phyloP scores from a whole-genome alignment of 2,113 vertebrate genomes.

The Dromiciops gliroides region DNA sequence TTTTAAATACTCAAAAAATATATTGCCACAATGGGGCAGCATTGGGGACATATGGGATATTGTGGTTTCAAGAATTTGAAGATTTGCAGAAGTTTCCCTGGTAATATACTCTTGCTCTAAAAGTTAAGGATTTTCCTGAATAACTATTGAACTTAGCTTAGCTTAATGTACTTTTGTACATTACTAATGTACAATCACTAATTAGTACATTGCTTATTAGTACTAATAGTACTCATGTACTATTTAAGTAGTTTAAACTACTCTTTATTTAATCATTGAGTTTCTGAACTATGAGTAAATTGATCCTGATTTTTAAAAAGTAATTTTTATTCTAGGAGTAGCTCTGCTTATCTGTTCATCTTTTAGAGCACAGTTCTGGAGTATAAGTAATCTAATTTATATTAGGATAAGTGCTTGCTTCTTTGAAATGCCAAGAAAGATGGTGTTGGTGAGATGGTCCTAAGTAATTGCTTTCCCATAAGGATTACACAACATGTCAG shows the following conservation, averaged over 20 bases:
- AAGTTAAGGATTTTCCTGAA: conserved; percentile 43
- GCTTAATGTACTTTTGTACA: too few species aligned
- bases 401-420: not conserved
- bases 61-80: conserved; percentile 38
- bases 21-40: conserved; percentile 31
- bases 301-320: not conserved
- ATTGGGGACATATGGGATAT: conserved; percentile 38
- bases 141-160: conserved; percentile 28
- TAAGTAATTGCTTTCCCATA: not conserved
- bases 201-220: too few species aligned
- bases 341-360: conserved; percentile 24
- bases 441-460: conserved; percentile 32
- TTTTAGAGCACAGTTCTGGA: conserved; percentile 42
- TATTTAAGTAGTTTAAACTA: conserved; percentile 28
- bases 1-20: conserved; percentile 39
- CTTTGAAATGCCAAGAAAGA: conserved; percentile 40
- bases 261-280: conserved; percentile 14
- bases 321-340: not conserved
- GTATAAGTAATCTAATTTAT: not conserved
- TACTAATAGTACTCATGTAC: too few species aligned
- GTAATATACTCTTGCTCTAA: conserved; percentile 75
- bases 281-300: conserved; percentile 30
- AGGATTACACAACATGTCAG: not conserved
- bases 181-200: too few species aligned
- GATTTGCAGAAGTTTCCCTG: conserved; percentile 57